phyloP scores from a whole-genome alignment of 2,113 vertebrate genomes.

The Clinocottus analis region DNA sequence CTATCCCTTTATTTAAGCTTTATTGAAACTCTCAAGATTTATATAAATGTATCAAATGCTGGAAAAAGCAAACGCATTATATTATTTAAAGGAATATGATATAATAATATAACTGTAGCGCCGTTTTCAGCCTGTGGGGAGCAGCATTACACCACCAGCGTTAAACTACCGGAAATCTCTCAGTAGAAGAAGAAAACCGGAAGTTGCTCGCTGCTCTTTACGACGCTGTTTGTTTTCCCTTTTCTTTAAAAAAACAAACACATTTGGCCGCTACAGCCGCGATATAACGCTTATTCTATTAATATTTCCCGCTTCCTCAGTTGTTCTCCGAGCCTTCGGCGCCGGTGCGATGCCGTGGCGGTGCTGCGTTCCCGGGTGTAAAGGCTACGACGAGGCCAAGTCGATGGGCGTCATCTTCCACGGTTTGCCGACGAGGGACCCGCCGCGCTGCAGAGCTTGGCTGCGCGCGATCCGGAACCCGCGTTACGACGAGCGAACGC shows the following conservation, averaged over 20 bases:
- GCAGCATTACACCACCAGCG: neutral
- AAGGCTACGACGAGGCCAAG: slow-evolving; percentile 27
- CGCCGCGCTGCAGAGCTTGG: slow-evolving; percentile 15
- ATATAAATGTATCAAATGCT: too few species aligned
- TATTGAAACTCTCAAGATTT: too few species aligned
- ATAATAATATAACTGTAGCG: neutral
- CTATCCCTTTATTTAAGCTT: too few species aligned
- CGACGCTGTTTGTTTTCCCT: too few species aligned
- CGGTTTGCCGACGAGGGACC: slow-evolving; percentile 27
- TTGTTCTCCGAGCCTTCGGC: neutral
- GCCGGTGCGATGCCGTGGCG: slow-evolving; percentile 15
- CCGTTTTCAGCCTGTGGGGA: neutral
- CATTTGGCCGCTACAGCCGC: neutral
- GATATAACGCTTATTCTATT: too few species aligned
- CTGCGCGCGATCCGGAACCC: slow-evolving; percentile 7
- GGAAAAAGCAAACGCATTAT: too few species aligned
- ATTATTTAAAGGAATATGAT: too few species aligned
- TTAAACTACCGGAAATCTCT: neutral
- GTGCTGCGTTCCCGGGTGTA: slow-evolving; percentile 35
- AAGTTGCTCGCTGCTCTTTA: neutral
- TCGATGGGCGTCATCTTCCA: slow-evolving; percentile 26
- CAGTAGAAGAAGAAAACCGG: neutral
- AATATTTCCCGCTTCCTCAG: neutral
- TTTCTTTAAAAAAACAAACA: too few species aligned
- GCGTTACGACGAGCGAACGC: neutral